Evolutionary conservation across 2,797 vertebrate genomes (phyloP).

Genomic region (Enteromius trimaculatus): DNA sequence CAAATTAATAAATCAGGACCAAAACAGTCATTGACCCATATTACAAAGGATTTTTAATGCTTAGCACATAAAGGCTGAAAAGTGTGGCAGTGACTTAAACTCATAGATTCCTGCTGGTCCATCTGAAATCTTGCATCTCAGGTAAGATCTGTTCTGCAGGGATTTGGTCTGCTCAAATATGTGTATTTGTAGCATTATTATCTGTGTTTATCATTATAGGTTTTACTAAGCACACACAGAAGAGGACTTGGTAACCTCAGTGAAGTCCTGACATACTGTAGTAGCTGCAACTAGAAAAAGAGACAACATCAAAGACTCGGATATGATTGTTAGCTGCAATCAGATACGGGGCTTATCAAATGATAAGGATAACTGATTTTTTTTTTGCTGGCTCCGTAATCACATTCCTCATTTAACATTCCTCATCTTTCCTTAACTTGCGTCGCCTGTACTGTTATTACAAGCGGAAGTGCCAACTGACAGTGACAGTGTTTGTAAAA

Average conservation of each 20-base stretch:
- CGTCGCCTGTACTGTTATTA: not conserved
- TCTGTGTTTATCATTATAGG: conserved; percentile 8
- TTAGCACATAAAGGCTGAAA: conserved; percentile 21
- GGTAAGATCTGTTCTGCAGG: not conserved
- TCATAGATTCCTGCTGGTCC: not conserved
- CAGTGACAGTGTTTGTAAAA: conserved; percentile 13
- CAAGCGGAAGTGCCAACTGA: conserved; percentile 24
- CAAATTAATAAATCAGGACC: not conserved
- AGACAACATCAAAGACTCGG: conserved; percentile 13
- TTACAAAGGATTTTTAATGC: not conserved
- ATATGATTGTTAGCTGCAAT: conserved; percentile 36
- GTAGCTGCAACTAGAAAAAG: conserved; percentile 24
- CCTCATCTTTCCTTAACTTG: conserved; percentile 21
- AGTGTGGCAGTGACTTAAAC: conserved; percentile 46
- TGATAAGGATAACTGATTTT: not conserved
- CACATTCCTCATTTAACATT: conserved; percentile 20
- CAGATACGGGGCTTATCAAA: conserved; percentile 27
- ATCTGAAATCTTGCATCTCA: not conserved
- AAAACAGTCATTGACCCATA: conserved; percentile 19
- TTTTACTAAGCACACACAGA: conserved; percentile 38
- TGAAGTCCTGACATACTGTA: conserved; percentile 10
- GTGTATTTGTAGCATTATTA: conserved; percentile 17
- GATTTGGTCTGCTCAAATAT: conserved; percentile 8
- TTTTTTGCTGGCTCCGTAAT: conserved; percentile 37
- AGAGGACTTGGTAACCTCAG: not conserved